Conservation (phyloP, 2,113 vertebrate genomes). For the Telmatochromis sp. region DNA sequence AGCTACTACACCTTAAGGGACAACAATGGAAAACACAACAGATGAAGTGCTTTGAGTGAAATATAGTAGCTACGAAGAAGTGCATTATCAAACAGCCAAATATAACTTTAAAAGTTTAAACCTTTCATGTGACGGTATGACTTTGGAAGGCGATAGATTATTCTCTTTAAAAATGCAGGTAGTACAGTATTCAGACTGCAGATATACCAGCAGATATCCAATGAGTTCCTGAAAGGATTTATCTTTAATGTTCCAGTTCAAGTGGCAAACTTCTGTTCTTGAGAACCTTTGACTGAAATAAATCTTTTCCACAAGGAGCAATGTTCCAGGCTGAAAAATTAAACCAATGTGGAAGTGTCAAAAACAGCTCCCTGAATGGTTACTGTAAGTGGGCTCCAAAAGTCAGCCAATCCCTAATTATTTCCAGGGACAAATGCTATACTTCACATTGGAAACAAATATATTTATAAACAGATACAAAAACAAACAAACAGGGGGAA, state of each 20-base stretch:
- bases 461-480: not conserved
- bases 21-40: not conserved
- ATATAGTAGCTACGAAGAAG: not conserved
- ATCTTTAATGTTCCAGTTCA: not conserved
- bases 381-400: not conserved
- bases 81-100: not conserved
- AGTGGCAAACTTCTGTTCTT: not conserved
- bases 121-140: not conserved
- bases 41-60: not conserved
- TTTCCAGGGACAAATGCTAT: not conserved
- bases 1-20: constrained; percentile 26
- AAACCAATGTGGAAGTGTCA: not conserved
- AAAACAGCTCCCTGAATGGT: not conserved
- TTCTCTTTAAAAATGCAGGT: constrained; percentile 10
- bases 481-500: not conserved
- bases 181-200: not conserved
- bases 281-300: not conserved
- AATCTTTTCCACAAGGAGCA: not conserved
- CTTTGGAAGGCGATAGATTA: not conserved
- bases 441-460: not conserved
- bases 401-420: not conserved
- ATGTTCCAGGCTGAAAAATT: not conserved
- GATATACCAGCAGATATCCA: not conserved
- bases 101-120: not conserved
- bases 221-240: constrained; percentile 8